Percentiles rank a stretch among this genome's conserved stretches.
phyloP scores from a whole-genome alignment of 2,113 vertebrate species.

The Pteropus alecto region DNA sequence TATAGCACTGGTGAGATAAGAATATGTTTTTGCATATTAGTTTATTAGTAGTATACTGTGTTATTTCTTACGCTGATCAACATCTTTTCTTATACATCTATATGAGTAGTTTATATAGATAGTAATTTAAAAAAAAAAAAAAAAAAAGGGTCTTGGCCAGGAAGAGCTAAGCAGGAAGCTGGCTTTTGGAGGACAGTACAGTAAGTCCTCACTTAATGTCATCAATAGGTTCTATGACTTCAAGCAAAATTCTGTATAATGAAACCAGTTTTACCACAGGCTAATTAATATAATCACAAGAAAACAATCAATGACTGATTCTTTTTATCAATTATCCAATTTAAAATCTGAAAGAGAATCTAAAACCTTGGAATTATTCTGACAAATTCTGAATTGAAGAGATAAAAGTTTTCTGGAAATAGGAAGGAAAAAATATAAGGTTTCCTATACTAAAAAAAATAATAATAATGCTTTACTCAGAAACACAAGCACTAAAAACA shows the following conservation, averaged over 20 bases:
- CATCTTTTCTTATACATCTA: background rate
- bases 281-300: background rate
- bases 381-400: background rate
- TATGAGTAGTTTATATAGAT: background rate
- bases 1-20: background rate
- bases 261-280: background rate
- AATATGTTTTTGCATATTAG: background rate
- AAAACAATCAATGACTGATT: background rate
- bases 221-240: background rate
- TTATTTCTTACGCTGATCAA: background rate
- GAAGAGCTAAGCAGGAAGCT: background rate
- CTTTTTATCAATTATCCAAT: background rate
- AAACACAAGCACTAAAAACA: background rate
- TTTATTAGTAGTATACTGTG: background rate
- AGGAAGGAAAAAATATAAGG: background rate
- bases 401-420: background rate
- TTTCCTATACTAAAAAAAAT: background rate
- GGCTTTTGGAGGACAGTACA: background rate
- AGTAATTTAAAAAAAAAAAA: background rate
- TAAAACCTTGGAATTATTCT: background rate
- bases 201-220: background rate
- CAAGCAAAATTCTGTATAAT: background rate
- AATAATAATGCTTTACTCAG: background rate
- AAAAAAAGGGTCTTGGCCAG: background rate
- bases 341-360: background rate